These are phyloP conservation scores for Ophonus ardosiacus DNA, from an alignment of 2,888 invertebrate species.

Conservation along the genomic window DNA sequence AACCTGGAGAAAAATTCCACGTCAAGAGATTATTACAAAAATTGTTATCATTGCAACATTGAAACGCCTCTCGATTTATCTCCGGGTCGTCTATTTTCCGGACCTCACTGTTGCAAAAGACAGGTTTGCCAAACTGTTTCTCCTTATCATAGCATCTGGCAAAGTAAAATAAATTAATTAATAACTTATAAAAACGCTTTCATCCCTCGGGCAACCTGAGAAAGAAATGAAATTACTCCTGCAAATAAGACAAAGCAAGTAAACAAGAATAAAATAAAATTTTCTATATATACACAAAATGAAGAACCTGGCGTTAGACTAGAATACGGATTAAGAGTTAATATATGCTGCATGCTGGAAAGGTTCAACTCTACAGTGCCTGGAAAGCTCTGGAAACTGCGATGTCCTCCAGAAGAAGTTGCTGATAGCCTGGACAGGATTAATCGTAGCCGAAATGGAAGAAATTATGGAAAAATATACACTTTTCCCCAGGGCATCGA, in stretches of 20 bases:
- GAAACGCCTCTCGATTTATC: constrained; percentile 72
- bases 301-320: constrained; percentile 28
- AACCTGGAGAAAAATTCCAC: constrained; percentile 70
- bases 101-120: constrained; percentile 18
- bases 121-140: constrained; percentile 6
- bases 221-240: constrained; percentile 65
- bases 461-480: background rate
- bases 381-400: constrained; percentile 21
- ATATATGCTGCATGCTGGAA: constrained; percentile 52
- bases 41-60: constrained; percentile 83
- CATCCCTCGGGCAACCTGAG: constrained; percentile 53
- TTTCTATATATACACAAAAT: constrained; percentile 51
- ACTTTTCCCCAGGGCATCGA: background rate
- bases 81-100: constrained; percentile 22
- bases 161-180: constrained; percentile 50
- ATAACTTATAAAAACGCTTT: constrained; percentile 40
- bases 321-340: constrained; percentile 43
- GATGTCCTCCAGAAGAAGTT: constrained; percentile 38
- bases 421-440: constrained; percentile 14
- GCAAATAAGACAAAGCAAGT: constrained; percentile 64
- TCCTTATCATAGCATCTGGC: constrained; percentile 43
- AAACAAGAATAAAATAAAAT: constrained; percentile 27
- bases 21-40: constrained; percentile 82
- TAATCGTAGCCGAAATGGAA: background rate
- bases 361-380: constrained; percentile 56